Evolutionary conservation across 2,113 vertebrate genomes (phyloP).

Genomic region (Hippocampus comes): DNA sequence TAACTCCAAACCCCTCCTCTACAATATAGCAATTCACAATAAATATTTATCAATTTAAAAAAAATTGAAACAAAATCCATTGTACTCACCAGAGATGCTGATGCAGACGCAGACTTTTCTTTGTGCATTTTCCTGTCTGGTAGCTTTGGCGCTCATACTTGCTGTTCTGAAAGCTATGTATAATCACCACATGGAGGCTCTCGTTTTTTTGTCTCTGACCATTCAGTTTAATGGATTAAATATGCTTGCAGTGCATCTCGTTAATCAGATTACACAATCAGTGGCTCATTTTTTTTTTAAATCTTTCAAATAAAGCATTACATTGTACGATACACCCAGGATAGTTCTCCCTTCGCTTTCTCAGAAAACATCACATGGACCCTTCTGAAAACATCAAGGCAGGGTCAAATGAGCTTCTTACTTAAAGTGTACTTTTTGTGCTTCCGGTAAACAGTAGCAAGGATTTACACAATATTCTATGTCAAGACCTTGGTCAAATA

Average conservation of each 20-base stretch:
- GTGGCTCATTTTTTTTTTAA: background rate
- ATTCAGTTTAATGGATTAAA: background rate
- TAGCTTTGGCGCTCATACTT: too few relatives aligned
- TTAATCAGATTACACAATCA: slow-evolving; percentile 2
- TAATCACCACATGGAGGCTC: background rate
- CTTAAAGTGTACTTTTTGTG: background rate
- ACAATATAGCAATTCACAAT: too few relatives aligned
- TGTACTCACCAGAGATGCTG: too few relatives aligned
- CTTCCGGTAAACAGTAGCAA: background rate
- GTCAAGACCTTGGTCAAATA: background rate
- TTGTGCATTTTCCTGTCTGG: too few relatives aligned
- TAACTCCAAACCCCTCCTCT: too few relatives aligned
- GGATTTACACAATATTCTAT: background rate
- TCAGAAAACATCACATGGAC: background rate
- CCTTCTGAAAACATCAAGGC: background rate
- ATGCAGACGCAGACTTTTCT: too few relatives aligned
- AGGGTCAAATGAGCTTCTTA: background rate
- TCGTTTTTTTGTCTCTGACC: background rate
- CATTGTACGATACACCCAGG: background rate
- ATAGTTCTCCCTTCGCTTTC: background rate
- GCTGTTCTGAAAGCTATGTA: too few relatives aligned
- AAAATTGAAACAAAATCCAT: too few relatives aligned
- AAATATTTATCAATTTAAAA: too few relatives aligned
- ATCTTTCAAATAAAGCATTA: background rate
- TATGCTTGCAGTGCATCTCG: background rate